A percentile compares a stretch with the other conserved stretches of the same genome.
These are phyloP conservation scores for Drosophila prostipennis DNA, from an alignment of 2,888 invertebrate species.

Conservation along the genomic window DNA sequence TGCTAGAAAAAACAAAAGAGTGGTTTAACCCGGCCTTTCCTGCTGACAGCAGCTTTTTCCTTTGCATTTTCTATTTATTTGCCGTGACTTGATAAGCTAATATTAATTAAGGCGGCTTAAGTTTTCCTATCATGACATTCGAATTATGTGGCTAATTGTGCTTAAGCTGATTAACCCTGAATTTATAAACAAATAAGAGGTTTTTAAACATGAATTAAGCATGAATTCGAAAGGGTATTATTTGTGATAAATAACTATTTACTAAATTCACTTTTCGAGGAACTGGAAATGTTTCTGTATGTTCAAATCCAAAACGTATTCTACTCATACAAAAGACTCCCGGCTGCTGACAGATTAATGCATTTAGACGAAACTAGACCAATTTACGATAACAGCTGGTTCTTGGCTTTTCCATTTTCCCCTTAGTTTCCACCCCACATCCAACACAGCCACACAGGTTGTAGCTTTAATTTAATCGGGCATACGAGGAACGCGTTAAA, in stretches of 20 bases:
- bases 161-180: background rate
- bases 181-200: too few relatives aligned
- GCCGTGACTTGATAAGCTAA: background rate
- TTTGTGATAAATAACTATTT: too few relatives aligned
- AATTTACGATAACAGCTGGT: conserved; percentile 4
- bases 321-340: conserved; percentile 2
- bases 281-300: background rate
- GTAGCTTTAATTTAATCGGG: conserved; percentile 75
- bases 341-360: conserved; percentile 7
- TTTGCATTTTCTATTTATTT: background rate
- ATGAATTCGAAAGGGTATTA: too few relatives aligned
- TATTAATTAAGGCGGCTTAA: background rate
- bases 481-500: conserved; percentile 74
- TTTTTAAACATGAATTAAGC: too few relatives aligned
- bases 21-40: conserved; percentile 2
- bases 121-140: background rate
- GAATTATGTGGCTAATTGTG: conserved; percentile 1
- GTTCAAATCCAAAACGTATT: background rate
- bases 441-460: conserved; percentile 54
- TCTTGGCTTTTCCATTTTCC: background rate
- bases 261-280: background rate
- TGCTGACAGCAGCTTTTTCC: background rate
- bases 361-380: conserved; percentile 8
- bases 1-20: conserved; percentile 8
- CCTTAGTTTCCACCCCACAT: conserved; percentile 2